phyloP scores from a whole-genome alignment of 2,888 invertebrate genomes.

The Odontocerum albicorne region DNA sequence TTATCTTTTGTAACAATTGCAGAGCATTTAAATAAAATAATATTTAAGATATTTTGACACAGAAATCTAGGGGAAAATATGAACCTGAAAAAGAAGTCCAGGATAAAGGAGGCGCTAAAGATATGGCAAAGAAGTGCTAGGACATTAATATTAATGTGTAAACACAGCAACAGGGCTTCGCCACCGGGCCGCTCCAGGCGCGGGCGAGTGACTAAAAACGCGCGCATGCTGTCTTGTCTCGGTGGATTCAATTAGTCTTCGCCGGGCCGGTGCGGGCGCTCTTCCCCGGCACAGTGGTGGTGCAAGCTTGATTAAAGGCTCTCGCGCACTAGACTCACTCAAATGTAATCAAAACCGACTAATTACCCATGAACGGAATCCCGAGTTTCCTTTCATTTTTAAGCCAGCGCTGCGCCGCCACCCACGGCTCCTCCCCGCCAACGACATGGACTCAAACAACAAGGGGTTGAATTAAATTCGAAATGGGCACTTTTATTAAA shows the following conservation, averaged over 20 bases:
- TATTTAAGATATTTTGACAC: no score
- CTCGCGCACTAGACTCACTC: constrained; percentile 20
- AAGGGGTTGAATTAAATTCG: constrained; percentile 16
- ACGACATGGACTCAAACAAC: constrained; percentile 1
- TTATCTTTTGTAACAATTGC: no score
- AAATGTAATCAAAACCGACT: constrained; percentile 36
- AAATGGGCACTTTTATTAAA: constrained; percentile 33
- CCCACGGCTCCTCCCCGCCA: not conserved
- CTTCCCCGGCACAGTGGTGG: not conserved
- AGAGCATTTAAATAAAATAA: no score
- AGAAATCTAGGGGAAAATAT: no score
- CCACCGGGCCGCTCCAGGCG: not conserved
- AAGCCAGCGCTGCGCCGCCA: constrained; percentile 17
- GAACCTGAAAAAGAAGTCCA: no score
- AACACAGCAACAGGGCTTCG: constrained; percentile 1
- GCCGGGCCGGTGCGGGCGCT: constrained; percentile 2
- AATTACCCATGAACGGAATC: constrained; percentile 36
- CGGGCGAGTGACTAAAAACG: not conserved
- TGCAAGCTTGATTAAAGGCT: constrained; percentile 25
- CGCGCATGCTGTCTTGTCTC: constrained; percentile 11
- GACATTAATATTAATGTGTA: constrained; percentile 6
- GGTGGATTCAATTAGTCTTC: constrained; percentile 12
- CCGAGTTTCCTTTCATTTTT: constrained; percentile 34
- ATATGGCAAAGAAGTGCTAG: no score
- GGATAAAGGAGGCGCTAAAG: no score